A percentile compares a stretch with the other conserved stretches of the same genome.
phyloP scores from a whole-genome alignment of 2,888 invertebrate genomes.

The Pilophorus perplexus region DNA sequence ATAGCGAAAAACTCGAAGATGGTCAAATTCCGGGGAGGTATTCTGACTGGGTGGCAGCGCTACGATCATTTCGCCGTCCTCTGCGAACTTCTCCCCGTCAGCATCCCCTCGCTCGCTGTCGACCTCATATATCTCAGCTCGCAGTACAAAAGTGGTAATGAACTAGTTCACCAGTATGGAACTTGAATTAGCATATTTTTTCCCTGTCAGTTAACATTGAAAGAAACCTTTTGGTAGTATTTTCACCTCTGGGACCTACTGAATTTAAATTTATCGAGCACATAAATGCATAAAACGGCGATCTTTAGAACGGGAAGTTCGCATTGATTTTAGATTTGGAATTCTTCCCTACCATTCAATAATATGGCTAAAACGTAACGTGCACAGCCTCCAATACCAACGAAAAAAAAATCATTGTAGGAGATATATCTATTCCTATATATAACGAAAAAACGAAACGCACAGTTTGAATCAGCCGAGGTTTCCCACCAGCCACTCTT shows the following conservation, averaged over 20 bases:
- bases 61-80: slow-evolving; percentile 65
- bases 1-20: slow-evolving; percentile 57
- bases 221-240: neutral
- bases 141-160: slow-evolving; percentile 37
- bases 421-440: too few species aligned
- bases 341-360: too few species aligned
- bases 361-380: too few species aligned
- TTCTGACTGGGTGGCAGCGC: slow-evolving; percentile 71
- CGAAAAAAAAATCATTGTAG: too few species aligned
- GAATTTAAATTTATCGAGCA: too few species aligned
- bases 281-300: too few species aligned
- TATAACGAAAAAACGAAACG: too few species aligned
- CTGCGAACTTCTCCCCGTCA: slow-evolving; percentile 63
- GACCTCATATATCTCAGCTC: slow-evolving; percentile 42
- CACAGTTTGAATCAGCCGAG: too few species aligned
- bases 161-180: neutral
- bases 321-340: too few species aligned
- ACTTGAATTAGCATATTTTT: neutral
- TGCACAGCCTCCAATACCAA: too few species aligned
- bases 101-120: slow-evolving; percentile 62
- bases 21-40: slow-evolving; percentile 62
- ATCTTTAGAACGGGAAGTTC: too few species aligned
- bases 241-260: neutral
- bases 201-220: neutral
- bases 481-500: too few species aligned